Evolutionary conservation across 2,888 invertebrate species (phyloP).

Genomic region (Ecdyonurus torrentis): DNA sequence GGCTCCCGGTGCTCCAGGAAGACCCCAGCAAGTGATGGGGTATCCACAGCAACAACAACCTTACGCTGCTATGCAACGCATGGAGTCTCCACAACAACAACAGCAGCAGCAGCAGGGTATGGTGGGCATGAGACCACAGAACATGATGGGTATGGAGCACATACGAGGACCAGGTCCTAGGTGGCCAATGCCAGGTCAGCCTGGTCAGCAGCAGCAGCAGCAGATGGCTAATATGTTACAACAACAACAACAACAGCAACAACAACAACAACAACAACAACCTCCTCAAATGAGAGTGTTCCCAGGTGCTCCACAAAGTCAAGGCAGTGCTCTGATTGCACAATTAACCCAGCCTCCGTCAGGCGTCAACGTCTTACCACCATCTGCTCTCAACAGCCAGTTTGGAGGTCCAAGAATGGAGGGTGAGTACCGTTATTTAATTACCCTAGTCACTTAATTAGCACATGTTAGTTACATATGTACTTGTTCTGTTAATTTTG

Average conservation of each 20-base stretch:
- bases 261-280: constrained; percentile 16
- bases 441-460: not conserved
- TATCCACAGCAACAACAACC: constrained; percentile 13
- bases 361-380: constrained; percentile 4
- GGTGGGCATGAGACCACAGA: not conserved
- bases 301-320: constrained; percentile 7
- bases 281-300: constrained; percentile 7
- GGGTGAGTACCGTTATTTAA: not conserved
- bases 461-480: not conserved
- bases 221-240: constrained; percentile 7
- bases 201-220: not conserved
- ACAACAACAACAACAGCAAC: constrained; percentile 11
- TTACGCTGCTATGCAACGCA: constrained; percentile 3
- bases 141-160: not conserved
- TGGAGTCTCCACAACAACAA: not conserved
- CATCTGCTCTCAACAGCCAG: constrained; percentile 1
- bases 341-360: constrained; percentile 39
- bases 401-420: constrained; percentile 7
- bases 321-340: constrained; percentile 36
- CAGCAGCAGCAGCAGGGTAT: not conserved
- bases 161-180: not conserved
- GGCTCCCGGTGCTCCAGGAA: constrained; percentile 6
- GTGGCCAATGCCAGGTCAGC: not conserved
- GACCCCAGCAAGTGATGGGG: constrained; percentile 17
- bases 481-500: not conserved